phyloP scores from a whole-genome alignment of 2,888 invertebrate species.

The Muscina levida region DNA sequence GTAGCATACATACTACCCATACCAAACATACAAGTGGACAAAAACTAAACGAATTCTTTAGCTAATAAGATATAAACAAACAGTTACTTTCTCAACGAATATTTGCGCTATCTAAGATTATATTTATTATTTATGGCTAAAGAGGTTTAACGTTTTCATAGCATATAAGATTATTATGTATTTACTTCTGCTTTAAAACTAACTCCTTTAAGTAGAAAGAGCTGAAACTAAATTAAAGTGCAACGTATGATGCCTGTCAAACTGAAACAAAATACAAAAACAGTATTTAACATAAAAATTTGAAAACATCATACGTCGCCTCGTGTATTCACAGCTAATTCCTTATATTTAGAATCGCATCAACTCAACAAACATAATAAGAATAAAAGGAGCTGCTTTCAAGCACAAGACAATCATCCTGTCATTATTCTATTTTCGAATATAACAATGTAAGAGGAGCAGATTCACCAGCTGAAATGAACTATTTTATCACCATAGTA shows the following conservation, averaged over 20 bases:
- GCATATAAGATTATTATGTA: too few species aligned
- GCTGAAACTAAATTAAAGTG: too few species aligned
- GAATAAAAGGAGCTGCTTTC: slow-evolving; percentile 16
- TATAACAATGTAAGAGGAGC: too few species aligned
- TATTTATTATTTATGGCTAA: slow-evolving; percentile 1
- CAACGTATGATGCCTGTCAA: too few species aligned
- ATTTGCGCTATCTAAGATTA: slow-evolving; percentile 29
- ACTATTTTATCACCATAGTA: too few species aligned
- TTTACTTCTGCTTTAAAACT: too few species aligned
- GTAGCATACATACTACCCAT: neutral
- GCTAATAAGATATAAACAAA: slow-evolving; percentile 58
- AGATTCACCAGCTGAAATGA: too few species aligned
- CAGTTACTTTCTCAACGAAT: slow-evolving; percentile 68
- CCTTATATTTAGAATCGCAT: neutral
- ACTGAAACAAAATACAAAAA: too few species aligned
- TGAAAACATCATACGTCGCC: too few species aligned
- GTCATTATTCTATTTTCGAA: slow-evolving; percentile 10
- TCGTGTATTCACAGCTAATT: too few species aligned
- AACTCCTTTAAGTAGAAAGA: too few species aligned
- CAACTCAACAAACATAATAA: neutral
- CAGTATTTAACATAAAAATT: too few species aligned
- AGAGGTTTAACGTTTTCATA: slow-evolving; percentile 5
- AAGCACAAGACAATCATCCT: slow-evolving; percentile 43
- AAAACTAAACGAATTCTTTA: slow-evolving; percentile 49
- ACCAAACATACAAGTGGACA: slow-evolving; percentile 23